Evolutionary conservation across 2,113 vertebrate species (phyloP).

Genomic region (Probosciger aterrimus): DNA sequence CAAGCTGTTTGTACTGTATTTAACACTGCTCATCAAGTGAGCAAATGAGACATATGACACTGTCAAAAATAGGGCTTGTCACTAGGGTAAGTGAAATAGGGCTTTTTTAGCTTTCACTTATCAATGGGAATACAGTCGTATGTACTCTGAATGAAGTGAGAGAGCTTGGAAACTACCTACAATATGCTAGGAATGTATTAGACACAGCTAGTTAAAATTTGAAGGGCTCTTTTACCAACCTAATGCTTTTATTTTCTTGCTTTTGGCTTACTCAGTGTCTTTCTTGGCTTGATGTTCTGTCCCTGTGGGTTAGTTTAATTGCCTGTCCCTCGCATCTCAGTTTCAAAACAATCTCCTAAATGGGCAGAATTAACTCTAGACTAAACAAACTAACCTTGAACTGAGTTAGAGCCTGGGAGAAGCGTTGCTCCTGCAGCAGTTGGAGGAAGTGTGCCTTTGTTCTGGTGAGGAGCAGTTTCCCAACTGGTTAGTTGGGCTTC

Average conservation of each 20-base stretch:
- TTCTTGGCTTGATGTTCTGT: neutral
- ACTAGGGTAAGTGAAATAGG: neutral
- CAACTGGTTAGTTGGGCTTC: neutral
- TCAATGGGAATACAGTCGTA: neutral
- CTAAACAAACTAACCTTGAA: conserved; percentile 22
- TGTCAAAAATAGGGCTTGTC: conserved; percentile 4
- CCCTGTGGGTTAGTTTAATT: neutral
- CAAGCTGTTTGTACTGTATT: neutral
- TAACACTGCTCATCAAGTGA: neutral
- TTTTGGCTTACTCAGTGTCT: neutral
- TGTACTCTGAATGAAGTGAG: neutral
- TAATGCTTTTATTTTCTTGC: neutral
- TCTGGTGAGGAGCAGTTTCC: neutral
- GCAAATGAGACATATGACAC: neutral
- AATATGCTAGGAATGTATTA: neutral
- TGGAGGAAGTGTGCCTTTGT: neutral
- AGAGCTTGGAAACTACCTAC: neutral
- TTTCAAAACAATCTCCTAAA: neutral
- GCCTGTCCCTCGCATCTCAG: neutral
- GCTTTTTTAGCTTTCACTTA: neutral
- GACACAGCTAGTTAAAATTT: neutral
- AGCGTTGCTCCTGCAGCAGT: neutral
- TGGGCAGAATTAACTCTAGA: conserved; percentile 7
- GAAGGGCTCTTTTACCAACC: neutral
- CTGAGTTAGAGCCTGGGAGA: neutral